These are phyloP conservation scores for Buphagus erythrorhynchus DNA, from an alignment of 2,797 vertebrate species.

Conservation along the genomic window DNA sequence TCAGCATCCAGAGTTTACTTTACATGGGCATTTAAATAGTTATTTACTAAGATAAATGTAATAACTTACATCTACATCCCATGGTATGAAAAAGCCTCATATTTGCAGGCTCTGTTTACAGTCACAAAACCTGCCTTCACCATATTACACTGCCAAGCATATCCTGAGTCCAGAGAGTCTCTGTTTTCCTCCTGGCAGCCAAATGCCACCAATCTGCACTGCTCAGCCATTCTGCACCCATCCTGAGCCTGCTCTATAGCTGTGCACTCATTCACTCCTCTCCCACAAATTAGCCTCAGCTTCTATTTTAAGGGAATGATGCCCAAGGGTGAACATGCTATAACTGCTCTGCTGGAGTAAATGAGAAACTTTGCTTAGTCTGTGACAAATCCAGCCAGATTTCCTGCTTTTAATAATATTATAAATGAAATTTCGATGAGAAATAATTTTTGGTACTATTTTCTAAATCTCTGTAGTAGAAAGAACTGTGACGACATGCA, in stretches of 20 bases:
- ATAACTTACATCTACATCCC: not conserved
- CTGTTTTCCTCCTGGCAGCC: not conserved
- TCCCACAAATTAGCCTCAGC: not conserved
- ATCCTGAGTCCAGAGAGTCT: not conserved
- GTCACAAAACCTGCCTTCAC: not conserved
- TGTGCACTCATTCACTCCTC: not conserved
- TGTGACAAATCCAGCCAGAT: not conserved
- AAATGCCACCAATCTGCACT: not conserved
- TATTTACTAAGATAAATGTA: not conserved
- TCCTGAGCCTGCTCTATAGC: not conserved
- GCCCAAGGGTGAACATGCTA: not conserved
- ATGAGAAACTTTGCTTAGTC: not conserved
- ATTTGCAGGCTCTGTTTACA: not conserved
- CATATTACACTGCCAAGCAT: not conserved
- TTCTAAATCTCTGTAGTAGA: not conserved
- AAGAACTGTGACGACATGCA: not conserved
- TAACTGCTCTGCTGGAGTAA: not conserved
- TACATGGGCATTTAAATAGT: not conserved
- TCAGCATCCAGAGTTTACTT: not conserved
- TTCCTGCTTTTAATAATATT: not conserved
- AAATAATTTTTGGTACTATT: not conserved
- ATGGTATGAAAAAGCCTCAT: not conserved
- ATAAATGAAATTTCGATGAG: not conserved
- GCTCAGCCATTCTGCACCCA: not conserved
- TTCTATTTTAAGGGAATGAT: not conserved